Base-by-base conservation (phyloP, 2,797 vertebrate species). In the Xyrichtys novacula region DNA sequence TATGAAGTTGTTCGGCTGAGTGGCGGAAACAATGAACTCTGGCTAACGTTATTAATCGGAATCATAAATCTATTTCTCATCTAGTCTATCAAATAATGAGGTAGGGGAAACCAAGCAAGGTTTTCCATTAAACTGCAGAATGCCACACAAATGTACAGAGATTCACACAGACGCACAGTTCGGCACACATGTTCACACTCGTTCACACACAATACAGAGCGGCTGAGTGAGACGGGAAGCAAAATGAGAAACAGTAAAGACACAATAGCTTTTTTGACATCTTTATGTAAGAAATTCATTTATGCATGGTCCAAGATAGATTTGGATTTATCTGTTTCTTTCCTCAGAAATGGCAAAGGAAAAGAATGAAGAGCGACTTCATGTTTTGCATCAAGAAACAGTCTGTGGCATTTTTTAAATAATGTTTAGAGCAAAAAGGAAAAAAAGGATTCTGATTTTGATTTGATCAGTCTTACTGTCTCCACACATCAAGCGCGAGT, bases 31-130 rank as follows among this genome's bases (percentile, higher is more conserved):
- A 92, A 90, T 92, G 88, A 93, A 93, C 88, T 91, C 85, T 73
- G 62, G 71, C 78, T 91, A 92, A 92, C 78, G 63, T 80, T 90
- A 92, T 94, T 94, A 91, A 93, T 93, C 88, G 81, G 73, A 91
- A 91, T 87, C 85, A 91, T 91, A 88, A 93, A 92, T 90, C 90
- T 92, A 88, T 90, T 88, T 91, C 85, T 93, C 88, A 88, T 89
- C 81, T 81, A 75, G 67, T 89, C 88, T 86, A 91, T 92, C 89
- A 93, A 90, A 90, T 86, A 90, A 90, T 91, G 85, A 90, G 80
- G 82, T 74, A 53, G 69, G 67, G 74, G 85, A 78, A 87, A 74
- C 79, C 64, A 78, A 83, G 80, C 74, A 71, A 65, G 74, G 74
- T 82, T 85, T 91, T 83, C 85, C 76, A 87, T 91, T 89, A 91